A percentile compares a stretch with the other conserved stretches of the same genome.
Evolutionary conservation across 2,113 vertebrate species (phyloP).

Genomic region (Candoia aspera): DNA sequence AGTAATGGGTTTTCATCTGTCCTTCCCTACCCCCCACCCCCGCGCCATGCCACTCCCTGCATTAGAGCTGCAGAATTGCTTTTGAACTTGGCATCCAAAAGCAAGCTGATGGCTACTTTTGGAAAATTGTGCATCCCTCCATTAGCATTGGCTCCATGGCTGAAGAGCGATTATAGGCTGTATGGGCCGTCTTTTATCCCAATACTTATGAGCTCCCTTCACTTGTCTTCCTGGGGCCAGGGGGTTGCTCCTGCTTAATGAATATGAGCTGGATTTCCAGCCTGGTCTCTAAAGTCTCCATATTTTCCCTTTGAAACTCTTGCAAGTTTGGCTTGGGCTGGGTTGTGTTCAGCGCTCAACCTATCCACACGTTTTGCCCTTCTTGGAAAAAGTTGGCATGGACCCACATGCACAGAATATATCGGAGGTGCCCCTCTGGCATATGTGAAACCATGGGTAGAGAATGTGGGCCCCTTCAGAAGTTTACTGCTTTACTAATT

Average conservation of each 20-base stretch:
- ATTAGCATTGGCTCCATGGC: neutral
- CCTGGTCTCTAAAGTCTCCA: neutral
- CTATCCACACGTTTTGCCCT: too few species aligned
- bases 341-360: too few species aligned
- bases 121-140: neutral
- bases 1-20: conserved; percentile 57
- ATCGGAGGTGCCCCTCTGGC: too few species aligned
- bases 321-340: too few species aligned
- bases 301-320: neutral
- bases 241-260: neutral
- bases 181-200: neutral
- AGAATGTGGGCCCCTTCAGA: too few species aligned
- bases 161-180: neutral
- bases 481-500: too few species aligned
- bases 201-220: neutral
- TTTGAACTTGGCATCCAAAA: conserved; percentile 1
- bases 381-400: too few species aligned
- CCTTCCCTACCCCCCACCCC: neutral
- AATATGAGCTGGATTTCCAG: neutral
- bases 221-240: neutral
- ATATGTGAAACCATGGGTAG: too few species aligned
- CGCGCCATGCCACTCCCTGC: neutral
- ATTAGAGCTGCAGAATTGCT: conserved; percentile 69
- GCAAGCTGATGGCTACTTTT: neutral
- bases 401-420: too few species aligned